These are phyloP conservation scores for Rhagonycha lutea DNA, from an alignment of 2,888 invertebrate species.

Conservation along the genomic window DNA sequence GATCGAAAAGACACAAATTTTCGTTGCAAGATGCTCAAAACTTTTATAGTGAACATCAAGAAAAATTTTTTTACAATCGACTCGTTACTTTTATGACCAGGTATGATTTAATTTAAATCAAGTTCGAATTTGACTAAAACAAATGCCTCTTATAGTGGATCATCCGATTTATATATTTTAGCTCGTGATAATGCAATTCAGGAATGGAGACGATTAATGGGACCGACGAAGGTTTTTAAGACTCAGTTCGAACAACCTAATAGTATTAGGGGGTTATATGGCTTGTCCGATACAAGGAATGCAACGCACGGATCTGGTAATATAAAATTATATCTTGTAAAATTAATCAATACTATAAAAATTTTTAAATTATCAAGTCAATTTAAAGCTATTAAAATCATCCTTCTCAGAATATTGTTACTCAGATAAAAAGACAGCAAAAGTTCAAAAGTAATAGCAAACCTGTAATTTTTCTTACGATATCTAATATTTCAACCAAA, in stretches of 20 bases:
- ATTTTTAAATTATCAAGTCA: too few relatives aligned
- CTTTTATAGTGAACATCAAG: constrained; percentile 83
- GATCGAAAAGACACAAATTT: constrained; percentile 67
- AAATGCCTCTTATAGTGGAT: constrained; percentile 68
- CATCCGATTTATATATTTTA: constrained; percentile 79
- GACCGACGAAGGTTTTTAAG: constrained; percentile 87
- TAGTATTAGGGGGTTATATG: constrained; percentile 81
- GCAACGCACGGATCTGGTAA: constrained; percentile 92
- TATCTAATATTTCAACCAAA: too few relatives aligned
- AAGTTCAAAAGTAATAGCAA: too few relatives aligned
- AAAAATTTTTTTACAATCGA: constrained; percentile 83
- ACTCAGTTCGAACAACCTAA: constrained; percentile 78
- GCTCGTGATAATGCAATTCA: constrained; percentile 75
- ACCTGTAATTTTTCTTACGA: too few relatives aligned
- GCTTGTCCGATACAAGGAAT: constrained; percentile 92
- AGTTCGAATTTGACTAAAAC: neutral
- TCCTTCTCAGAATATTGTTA: too few relatives aligned
- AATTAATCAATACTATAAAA: neutral
- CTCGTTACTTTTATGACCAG: constrained; percentile 82
- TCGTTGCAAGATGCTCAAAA: constrained; percentile 66
- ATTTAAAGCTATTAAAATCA: too few relatives aligned
- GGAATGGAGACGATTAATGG: constrained; percentile 83
- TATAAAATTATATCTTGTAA: neutral
- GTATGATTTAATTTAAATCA: constrained; percentile 51
- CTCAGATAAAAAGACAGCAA: too few relatives aligned